A percentile compares a stretch with the other conserved stretches of the same genome.
Conservation (phyloP, 1,140 invertebrate genomes). For the Achatina immaculata region DNA sequence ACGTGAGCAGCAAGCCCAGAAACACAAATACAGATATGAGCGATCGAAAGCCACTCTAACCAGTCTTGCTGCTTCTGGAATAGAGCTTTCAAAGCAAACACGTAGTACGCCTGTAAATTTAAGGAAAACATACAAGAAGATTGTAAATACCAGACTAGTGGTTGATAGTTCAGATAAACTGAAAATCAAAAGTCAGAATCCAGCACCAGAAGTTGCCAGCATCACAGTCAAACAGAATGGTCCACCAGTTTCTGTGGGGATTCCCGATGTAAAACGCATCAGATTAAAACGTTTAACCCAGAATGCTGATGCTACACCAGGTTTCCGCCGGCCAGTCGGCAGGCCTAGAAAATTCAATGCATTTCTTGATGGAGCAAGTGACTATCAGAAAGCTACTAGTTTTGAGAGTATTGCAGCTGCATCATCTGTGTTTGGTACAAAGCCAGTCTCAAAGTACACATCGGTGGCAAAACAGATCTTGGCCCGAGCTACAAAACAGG, state of each 20-base stretch:
- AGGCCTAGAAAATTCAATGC: conserved; percentile 18
- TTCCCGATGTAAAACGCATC: neutral
- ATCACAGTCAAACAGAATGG: conserved; percentile 5
- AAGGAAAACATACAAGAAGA: conserved; percentile 21
- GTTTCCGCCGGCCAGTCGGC: neutral
- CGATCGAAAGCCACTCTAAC: conserved; percentile 19
- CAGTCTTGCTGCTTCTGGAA: conserved; percentile 1
- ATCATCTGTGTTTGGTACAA: conserved; percentile 5
- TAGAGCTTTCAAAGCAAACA: neutral
- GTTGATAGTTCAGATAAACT: neutral
- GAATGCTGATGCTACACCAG: neutral
- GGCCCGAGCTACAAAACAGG: conserved; percentile 41
- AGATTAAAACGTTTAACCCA: conserved; percentile 21
- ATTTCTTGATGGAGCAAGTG: neutral
- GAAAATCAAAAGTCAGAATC: neutral
- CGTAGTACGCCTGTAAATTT: neutral
- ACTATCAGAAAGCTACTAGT: neutral
- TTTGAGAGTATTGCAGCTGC: conserved; percentile 1
- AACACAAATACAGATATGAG: conserved; percentile 8
- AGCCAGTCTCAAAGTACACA: conserved; percentile 24
- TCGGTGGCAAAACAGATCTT: conserved; percentile 39
- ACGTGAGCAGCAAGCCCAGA: conserved; percentile 21
- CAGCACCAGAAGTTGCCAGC: neutral
- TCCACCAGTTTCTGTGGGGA: neutral
- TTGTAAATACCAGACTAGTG: conserved; percentile 28